phyloP scores from a whole-genome alignment of 2,888 invertebrate species.

The Tetragnatha montana region DNA sequence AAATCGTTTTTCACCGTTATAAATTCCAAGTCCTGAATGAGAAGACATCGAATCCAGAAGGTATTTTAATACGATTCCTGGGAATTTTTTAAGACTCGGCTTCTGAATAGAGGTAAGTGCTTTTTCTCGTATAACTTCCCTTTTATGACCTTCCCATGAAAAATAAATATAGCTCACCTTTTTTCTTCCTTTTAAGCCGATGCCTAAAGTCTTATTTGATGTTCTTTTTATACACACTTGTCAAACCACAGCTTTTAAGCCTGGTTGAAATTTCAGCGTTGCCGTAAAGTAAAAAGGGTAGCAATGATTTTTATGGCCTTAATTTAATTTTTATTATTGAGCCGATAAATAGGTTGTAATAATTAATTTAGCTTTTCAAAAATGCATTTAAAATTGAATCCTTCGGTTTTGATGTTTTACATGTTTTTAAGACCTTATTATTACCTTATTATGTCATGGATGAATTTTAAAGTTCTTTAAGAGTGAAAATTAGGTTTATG shows the following conservation, averaged over 20 bases:
- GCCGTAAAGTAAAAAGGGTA: background rate
- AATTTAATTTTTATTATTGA: background rate
- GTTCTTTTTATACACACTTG: background rate
- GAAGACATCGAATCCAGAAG: background rate
- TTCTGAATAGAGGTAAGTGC: conserved; percentile 8
- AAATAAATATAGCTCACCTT: background rate
- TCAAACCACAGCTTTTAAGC: background rate
- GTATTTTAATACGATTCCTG: background rate
- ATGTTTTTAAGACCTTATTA: too few species aligned
- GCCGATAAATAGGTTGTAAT: background rate
- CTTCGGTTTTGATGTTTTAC: too few species aligned
- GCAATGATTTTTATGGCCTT: background rate
- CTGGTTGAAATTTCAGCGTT: background rate
- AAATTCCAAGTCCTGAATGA: background rate
- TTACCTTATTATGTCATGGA: too few species aligned
- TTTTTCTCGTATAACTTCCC: conserved; percentile 6
- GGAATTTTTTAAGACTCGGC: background rate
- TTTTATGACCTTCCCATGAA: conserved; percentile 6
- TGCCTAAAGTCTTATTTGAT: background rate
- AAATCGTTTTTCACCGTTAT: background rate
- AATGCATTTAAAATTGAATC: background rate
- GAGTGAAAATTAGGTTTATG: too few species aligned
- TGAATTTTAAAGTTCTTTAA: too few species aligned
- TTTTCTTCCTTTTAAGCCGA: background rate
- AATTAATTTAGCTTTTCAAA: background rate